Evolutionary conservation across 2,113 vertebrate genomes (phyloP).

Genomic region (Globicephala melas): DNA sequence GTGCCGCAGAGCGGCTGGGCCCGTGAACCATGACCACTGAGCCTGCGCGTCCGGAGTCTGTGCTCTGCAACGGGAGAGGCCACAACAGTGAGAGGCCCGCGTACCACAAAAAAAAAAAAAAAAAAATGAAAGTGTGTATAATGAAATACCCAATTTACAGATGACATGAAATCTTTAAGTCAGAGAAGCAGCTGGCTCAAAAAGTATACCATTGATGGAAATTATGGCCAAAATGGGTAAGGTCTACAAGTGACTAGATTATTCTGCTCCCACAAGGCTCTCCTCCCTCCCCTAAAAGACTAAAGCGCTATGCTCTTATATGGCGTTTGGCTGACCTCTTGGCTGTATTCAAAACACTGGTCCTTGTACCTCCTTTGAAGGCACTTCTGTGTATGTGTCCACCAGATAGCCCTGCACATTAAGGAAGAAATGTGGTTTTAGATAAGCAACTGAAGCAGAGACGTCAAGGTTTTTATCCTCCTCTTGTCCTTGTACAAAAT

Average conservation of each 20-base stretch:
- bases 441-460: not conserved
- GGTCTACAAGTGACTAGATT: not conserved
- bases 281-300: not conserved
- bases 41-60: too few relatives aligned
- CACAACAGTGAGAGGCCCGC: too few relatives aligned
- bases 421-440: not conserved
- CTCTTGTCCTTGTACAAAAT: not conserved
- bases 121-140: too few relatives aligned
- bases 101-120: too few relatives aligned
- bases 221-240: not conserved
- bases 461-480: not conserved
- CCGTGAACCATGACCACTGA: too few relatives aligned
- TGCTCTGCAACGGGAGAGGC: too few relatives aligned
- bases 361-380: not conserved
- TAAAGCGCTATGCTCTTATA: rapidly evolving
- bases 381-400: not conserved
- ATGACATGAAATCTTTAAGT: not conserved
- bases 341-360: not conserved
- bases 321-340: too few relatives aligned
- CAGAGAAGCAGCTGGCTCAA: not conserved
- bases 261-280: not conserved
- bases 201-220: not conserved
- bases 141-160: not conserved
- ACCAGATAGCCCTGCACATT: not conserved
- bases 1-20: too few relatives aligned